Evolutionary conservation across 92 coral and sea anemone genomes (phyloP), one percentile per base, ranked within the genome.

Genomic region (Porites evermanni): DNA sequence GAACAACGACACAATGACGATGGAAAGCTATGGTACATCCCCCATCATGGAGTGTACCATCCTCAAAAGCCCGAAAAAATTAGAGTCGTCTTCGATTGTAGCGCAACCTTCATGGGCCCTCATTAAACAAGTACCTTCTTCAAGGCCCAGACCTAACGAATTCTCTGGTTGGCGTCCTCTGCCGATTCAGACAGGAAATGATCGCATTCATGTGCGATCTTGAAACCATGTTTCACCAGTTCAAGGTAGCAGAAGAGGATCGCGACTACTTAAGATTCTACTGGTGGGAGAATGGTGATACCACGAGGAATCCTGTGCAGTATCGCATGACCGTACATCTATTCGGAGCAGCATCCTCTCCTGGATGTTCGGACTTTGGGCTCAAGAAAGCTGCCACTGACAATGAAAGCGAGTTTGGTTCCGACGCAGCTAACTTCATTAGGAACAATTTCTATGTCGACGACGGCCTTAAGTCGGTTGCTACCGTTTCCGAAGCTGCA

Each of bases 101-200:
- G 84, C 4, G 88, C 86, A 0, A 19, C 58, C 7, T 53, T 68
- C 66, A 21, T 16, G 24, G 85, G 81, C 47, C 70, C 7, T 84
- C 89, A 17, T 53, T 90, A 11, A 90, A 90, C 79, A 64, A 67
- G 18, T 47, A 78, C 32, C 70, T 90, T 2, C 66, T 90, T 12
- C 83, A 74, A 14, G 90, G 93, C 1, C 90, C 93, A 0, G 93
- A 90, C 68, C 64, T 86, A 2, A 86, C 93, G 0, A 90, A 90
- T 51, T 32, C 23, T 10, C 84, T 90, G 68, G 66, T 74, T 8
- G 93, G 80, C 2, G 90, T 90, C 1, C 84, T 90, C 2, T 86
- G 90, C 32, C 54, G 88, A 18, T 90, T 90, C 26, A 17, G 93
- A 4, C 64, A 80, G 17, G 90, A 86, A 5, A 70, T 79, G 1